These are phyloP conservation scores for Acanthosepion lycidas DNA, from an alignment of 2,888 invertebrate genomes.

Conservation along the genomic window DNA sequence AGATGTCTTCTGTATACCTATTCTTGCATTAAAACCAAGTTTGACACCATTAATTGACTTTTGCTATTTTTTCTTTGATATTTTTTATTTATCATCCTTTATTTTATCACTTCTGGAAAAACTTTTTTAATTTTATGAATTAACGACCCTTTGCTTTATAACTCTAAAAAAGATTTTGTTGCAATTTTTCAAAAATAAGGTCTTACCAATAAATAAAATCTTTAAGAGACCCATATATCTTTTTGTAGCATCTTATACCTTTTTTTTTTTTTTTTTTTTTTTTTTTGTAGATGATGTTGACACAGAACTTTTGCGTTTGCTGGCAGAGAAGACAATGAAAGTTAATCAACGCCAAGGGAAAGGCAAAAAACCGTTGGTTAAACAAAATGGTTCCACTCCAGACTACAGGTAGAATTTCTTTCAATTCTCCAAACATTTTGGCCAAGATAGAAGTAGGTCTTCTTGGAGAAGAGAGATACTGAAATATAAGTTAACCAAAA, in stretches of 20 bases:
- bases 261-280: background rate
- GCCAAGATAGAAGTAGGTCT: background rate
- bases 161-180: background rate
- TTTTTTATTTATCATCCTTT: too few relatives aligned
- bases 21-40: too few relatives aligned
- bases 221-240: background rate
- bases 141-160: background rate
- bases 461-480: too few relatives aligned
- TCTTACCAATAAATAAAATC: background rate
- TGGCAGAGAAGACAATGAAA: slow-evolving; percentile 70
- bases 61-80: too few relatives aligned
- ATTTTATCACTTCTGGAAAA: too few relatives aligned
- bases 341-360: slow-evolving; percentile 63
- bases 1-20: too few relatives aligned
- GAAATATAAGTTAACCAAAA: too few relatives aligned
- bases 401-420: slow-evolving; percentile 36
- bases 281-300: slow-evolving; percentile 71
- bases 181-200: background rate
- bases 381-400: slow-evolving; percentile 60
- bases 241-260: background rate
- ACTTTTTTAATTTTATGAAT: too few relatives aligned
- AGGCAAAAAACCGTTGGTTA: slow-evolving; percentile 61
- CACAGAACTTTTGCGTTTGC: slow-evolving; percentile 70
- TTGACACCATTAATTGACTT: too few relatives aligned
- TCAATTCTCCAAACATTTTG: background rate